Conservation (phyloP, 2,888 invertebrate species). For the Agrochola circellaris region DNA sequence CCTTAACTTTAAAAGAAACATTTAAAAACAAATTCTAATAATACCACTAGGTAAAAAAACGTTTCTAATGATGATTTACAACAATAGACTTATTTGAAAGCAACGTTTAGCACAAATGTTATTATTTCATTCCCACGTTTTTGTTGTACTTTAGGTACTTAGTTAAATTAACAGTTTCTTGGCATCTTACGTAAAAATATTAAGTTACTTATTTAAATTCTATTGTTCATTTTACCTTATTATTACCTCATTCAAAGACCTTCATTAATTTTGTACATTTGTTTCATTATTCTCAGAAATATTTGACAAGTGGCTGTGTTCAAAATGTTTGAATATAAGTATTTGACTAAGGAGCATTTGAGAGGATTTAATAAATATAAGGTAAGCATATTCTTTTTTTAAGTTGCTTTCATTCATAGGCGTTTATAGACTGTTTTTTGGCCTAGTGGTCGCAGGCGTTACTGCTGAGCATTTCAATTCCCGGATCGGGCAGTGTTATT, state of each 20-base stretch:
- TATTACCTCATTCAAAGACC: not conserved
- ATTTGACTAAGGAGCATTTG: constrained; percentile 95
- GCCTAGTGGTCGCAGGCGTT: not conserved
- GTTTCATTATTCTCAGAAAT: constrained; percentile 38
- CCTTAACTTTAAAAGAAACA: no score
- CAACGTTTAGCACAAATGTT: no score
- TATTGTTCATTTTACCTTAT: constrained; percentile 1
- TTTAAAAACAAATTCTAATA: no score
- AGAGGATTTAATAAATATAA: constrained; percentile 98
- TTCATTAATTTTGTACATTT: not conserved
- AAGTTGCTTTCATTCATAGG: not conserved
- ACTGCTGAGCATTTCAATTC: not conserved
- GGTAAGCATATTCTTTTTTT: constrained; percentile 81
- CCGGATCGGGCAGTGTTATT: not conserved
- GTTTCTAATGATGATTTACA: no score
- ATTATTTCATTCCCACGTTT: no score
- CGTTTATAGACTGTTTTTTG: not conserved
- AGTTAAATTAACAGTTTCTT: no score
- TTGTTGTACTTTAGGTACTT: no score
- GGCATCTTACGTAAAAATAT: not conserved
- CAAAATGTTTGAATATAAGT: constrained; percentile 92
- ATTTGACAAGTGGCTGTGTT: constrained; percentile 8
- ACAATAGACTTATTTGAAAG: no score
- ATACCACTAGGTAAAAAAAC: no score
- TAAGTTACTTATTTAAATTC: not conserved